Evolutionary conservation across 2,113 vertebrate species (phyloP).

Genomic region (Pangasianodon gigas): DNA sequence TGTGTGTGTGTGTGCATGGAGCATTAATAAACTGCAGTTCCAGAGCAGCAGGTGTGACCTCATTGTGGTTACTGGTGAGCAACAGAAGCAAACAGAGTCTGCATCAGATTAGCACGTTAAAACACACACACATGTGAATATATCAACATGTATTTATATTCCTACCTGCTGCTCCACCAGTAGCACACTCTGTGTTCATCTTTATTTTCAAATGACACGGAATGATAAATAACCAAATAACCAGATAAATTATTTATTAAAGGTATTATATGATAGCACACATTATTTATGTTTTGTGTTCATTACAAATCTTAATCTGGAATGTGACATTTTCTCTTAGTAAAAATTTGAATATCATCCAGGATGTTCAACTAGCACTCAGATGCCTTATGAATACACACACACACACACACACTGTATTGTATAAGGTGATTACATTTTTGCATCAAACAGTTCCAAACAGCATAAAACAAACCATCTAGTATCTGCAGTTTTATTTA

Average conservation of each 20-base stretch:
- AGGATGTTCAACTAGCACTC: not conserved
- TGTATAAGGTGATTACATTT: too few species aligned
- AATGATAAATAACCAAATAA: not conserved
- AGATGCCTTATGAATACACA: not conserved
- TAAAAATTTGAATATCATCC: not conserved
- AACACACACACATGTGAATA: conserved; percentile 23
- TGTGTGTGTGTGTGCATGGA: not conserved
- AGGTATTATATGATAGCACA: not conserved
- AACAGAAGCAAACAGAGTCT: conserved; percentile 65
- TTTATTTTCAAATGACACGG: not conserved
- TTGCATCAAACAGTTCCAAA: not conserved
- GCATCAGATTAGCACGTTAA: conserved; percentile 67
- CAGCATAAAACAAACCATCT: not conserved
- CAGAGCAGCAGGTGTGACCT: conserved; percentile 71
- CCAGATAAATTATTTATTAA: not conserved
- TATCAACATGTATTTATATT: conserved; percentile 2
- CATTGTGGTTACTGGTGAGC: conserved; percentile 68
- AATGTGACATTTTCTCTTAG: not conserved
- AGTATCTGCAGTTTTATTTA: not conserved
- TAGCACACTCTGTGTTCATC: not conserved
- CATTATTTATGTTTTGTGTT: not conserved
- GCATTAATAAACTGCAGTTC: conserved; percentile 52
- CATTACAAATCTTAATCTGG: not conserved
- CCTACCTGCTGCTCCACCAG: conserved; percentile 22
- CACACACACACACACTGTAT: not conserved